These are phyloP conservation scores for Liparis tanakae DNA, from an alignment of 2,797 vertebrate species.

Conservation along the genomic window DNA sequence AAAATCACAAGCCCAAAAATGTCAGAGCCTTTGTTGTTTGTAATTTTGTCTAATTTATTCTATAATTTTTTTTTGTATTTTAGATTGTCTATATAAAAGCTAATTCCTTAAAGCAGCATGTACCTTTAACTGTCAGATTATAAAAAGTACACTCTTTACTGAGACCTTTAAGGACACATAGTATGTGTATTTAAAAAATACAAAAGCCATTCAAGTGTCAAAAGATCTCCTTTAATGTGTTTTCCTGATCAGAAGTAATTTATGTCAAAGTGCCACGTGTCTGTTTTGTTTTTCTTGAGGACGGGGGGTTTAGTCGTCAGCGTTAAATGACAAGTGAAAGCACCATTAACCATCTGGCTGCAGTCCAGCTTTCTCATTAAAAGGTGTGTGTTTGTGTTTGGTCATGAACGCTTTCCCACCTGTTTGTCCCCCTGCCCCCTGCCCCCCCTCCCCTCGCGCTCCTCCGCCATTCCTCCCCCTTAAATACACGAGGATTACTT, in stretches of 20 bases:
- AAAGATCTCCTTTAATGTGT: not conserved
- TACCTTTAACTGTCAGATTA: not conserved
- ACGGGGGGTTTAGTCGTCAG: not conserved
- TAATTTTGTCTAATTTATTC: not conserved
- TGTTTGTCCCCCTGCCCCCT: conserved; percentile 28
- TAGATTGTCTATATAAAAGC: not conserved
- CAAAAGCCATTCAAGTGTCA: not conserved
- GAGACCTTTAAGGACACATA: not conserved
- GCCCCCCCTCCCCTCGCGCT: not conserved
- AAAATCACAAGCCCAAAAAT: not conserved
- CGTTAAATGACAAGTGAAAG: conserved; percentile 24
- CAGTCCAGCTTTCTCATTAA: conserved; percentile 45
- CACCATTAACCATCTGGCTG: conserved; percentile 42
- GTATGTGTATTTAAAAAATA: no score
- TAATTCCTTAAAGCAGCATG: not conserved
- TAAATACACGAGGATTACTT: conserved; percentile 68
- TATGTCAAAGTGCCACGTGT: not conserved
- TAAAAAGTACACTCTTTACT: not conserved
- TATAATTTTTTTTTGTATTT: not conserved
- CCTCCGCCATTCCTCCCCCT: conserved; percentile 5
- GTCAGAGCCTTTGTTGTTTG: not conserved
- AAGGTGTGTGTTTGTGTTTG: conserved; percentile 52
- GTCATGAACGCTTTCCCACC: conserved; percentile 54
- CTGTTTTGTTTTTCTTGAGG: not conserved
- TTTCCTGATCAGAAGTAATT: not conserved